phyloP scores from a whole-genome alignment of 2,888 invertebrate genomes.

The Parnassius smintheus region DNA sequence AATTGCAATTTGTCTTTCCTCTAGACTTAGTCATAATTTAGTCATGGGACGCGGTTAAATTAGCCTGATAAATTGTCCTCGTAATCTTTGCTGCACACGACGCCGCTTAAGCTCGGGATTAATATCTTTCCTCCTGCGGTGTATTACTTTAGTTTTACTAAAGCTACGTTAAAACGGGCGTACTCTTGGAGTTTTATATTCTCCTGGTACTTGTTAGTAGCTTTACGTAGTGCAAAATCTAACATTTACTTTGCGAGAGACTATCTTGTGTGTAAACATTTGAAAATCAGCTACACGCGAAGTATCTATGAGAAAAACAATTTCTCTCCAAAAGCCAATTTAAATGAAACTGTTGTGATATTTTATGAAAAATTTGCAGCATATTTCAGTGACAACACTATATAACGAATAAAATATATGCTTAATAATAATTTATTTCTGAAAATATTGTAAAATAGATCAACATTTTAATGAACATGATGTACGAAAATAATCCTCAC shows the following conservation, averaged over 20 bases:
- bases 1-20: constrained; percentile 23
- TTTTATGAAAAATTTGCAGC: too few species aligned
- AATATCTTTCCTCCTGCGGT: constrained; percentile 23
- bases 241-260: constrained; percentile 8
- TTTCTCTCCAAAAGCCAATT: too few species aligned
- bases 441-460: too few species aligned
- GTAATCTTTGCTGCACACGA: constrained; percentile 28
- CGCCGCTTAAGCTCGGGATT: constrained; percentile 25
- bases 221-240: constrained; percentile 6
- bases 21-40: constrained; percentile 28
- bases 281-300: background rate
- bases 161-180: constrained; percentile 21
- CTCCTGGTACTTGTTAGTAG: constrained; percentile 15
- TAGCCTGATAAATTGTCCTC: constrained; percentile 28
- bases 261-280: constrained; percentile 14
- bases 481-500: too few species aligned
- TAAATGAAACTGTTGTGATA: too few species aligned
- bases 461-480: too few species aligned
- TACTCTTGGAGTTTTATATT: constrained; percentile 16
- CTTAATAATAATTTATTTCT: too few species aligned
- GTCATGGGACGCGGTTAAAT: constrained; percentile 24
- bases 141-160: constrained; percentile 22
- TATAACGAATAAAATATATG: too few species aligned
- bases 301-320: too few species aligned
- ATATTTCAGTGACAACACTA: too few species aligned